Base-by-base conservation (phyloP, 2,113 vertebrate species). In the Orthonyx spaldingii region DNA sequence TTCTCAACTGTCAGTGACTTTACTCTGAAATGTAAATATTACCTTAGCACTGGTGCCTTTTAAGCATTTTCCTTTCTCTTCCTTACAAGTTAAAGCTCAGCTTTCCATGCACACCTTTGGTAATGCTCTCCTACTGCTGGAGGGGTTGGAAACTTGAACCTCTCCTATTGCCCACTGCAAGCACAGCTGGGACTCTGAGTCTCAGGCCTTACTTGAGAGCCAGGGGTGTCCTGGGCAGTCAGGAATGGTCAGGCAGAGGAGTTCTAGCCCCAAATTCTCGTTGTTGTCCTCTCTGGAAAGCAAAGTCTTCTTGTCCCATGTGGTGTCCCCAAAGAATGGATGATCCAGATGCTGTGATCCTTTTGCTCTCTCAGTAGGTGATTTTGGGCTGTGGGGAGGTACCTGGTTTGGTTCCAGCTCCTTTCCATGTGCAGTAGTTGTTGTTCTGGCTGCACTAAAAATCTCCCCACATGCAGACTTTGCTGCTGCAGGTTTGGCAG, bases 11-110 rank as follows among this genome's bases (percentile, higher is more conserved):
- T n/a, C 50, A 70, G 42, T 74, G 66, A 84, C 83, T 96, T 95
- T 24, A 66, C 39, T 89, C 53, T 57, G 80, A 66, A 94, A 75
- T 87, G 94, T 82, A 89, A 97, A 95, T 92, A 94, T 92, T 95
- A 49, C 78, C 72, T 92, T 92, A 94, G 52, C 87, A 23, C 28
- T 42, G 49, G 7, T 89, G 49, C 49, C 80, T 92, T 96, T 87
- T 63, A 86, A 88, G 59, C 68, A 2, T 90, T 96, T 93, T 90
- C 55, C 66, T 88, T 87, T 89, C 70, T 87, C 20, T 79, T 92
- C 82, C 59, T 88, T 88, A 33, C 5, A 68, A 60, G 90, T 47
- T 50, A 47, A 78, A 87, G 50, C 84, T 72, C 27, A 27, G 44
- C 11, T 59, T 60, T 50, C 35, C 0, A 0, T 9, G 13, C 50